A percentile compares a stretch with the other conserved stretches of the same genome.
These are phyloP conservation scores for Helarctos malayanus DNA, from an alignment of 2,797 vertebrate species.

Conservation along the genomic window DNA sequence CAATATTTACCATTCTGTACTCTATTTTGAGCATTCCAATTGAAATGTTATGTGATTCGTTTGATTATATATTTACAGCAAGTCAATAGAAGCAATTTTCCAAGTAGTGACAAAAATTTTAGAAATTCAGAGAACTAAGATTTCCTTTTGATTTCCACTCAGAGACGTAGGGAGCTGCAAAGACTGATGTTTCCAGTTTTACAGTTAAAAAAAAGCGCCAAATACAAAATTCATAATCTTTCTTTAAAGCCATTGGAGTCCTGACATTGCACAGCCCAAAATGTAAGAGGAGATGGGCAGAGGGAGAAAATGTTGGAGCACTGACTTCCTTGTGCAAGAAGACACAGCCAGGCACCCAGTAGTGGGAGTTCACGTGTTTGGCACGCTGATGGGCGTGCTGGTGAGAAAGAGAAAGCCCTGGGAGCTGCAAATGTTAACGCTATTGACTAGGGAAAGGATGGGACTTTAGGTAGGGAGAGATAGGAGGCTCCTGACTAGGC, in stretches of 20 bases:
- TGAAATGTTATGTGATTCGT: neutral
- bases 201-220: neutral
- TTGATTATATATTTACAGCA: neutral
- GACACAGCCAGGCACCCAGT: neutral
- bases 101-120: neutral
- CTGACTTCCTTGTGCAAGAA: neutral
- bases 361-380: neutral
- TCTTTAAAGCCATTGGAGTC: neutral
- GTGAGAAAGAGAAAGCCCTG: neutral
- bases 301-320: neutral
- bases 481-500: neutral
- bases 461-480: neutral
- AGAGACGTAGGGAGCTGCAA: neutral
- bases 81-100: neutral
- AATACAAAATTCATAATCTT: neutral
- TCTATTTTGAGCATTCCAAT: neutral
- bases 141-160: neutral
- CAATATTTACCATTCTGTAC: neutral
- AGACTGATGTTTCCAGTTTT: neutral
- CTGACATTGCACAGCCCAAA: neutral
- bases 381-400: neutral
- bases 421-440: neutral
- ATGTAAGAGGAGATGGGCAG: neutral
- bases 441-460: neutral
- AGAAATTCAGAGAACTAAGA: neutral